Evolutionary conservation across 2,888 invertebrate genomes (phyloP), one percentile per base, ranked within the genome.

Genomic region (Aricia artaxerxes): DNA sequence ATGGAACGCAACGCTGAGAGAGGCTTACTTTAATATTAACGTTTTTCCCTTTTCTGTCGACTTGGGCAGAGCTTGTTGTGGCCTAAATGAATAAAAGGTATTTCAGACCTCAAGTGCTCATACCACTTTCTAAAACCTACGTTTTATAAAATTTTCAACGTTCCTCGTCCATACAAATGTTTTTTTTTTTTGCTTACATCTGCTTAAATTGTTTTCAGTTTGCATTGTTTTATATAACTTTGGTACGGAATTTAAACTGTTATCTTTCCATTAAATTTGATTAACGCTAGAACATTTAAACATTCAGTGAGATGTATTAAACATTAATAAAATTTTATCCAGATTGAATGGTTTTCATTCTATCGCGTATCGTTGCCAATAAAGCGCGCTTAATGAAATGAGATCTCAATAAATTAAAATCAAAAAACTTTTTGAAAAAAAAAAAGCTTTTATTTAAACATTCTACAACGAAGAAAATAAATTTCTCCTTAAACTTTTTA

Each of bases 21-120:
- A 38, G 73, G 24, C 73, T 44, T 44, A n/a, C 73, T 73, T n/a
- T 44, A 73, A 44, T 73, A 73, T 73, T 73, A 44, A 73, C 73
- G 73, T 73, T 69, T 64, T 69, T 13, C 69, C 69, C 35, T 69
- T 69, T 69, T 69, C 73, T 73, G 73, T 73, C 73, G 44, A 73
- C 44, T 44, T 24, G 73, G 44, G 73, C 5, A 24, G 11, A 24
- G 73, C 13, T 35, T 69, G 73, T 73, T 73, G 40, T 40, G 73
- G n/a, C 40, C 44, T n/a, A 73, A 44, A 73, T 73, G 44, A 73
- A 73, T 73, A 44, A 73, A 73, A 44, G 44, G 44, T 73, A 40
- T 44, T 73, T 44, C 40, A 31, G 44, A 44, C 44, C 44, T 44
- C 73, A 44, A 73, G n/a, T 44, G 73, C 44, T n/a, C 44, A 73